Conservation (phyloP, 2,797 vertebrate genomes). For the Dendrocincla tyrannina region DNA sequence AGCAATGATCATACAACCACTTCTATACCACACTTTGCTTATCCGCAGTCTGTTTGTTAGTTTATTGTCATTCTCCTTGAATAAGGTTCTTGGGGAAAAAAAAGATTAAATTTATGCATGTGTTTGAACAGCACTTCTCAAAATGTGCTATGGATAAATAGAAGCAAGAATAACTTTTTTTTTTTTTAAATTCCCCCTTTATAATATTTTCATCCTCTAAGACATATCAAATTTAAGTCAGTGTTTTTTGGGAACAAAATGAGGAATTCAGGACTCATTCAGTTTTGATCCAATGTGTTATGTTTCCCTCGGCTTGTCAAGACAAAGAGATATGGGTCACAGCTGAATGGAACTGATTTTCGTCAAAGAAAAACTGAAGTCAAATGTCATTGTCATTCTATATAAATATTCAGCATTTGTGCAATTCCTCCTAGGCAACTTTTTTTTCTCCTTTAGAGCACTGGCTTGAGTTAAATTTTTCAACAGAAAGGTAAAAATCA, state of each 20-base stretch:
- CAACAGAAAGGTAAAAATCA: not conserved
- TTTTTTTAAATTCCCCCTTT: not conserved
- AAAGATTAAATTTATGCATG: not conserved
- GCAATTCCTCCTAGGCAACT: not conserved
- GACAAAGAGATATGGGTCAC: slow-evolving; percentile 20
- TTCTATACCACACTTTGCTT: not conserved
- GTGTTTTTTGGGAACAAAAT: not conserved
- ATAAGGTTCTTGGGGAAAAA: not conserved
- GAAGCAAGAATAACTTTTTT: not conserved
- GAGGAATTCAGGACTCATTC: not conserved
- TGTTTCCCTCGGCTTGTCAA: slow-evolving; percentile 43
- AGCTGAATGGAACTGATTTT: slow-evolving; percentile 18
- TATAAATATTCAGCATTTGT: slow-evolving; percentile 44
- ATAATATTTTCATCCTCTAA: not conserved
- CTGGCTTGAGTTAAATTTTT: not conserved
- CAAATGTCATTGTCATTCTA: slow-evolving; percentile 32
- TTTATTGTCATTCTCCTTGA: not conserved
- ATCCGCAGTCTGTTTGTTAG: not conserved
- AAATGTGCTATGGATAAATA: not conserved
- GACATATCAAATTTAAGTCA: not conserved
- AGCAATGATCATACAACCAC: not conserved
- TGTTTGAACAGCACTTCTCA: not conserved
- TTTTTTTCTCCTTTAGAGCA: not conserved
- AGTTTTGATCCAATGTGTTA: not conserved
- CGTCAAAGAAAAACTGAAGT: slow-evolving; percentile 36